These are phyloP conservation scores for Mus minutoides DNA, from an alignment of 2,797 vertebrate genomes.

Conservation along the genomic window DNA sequence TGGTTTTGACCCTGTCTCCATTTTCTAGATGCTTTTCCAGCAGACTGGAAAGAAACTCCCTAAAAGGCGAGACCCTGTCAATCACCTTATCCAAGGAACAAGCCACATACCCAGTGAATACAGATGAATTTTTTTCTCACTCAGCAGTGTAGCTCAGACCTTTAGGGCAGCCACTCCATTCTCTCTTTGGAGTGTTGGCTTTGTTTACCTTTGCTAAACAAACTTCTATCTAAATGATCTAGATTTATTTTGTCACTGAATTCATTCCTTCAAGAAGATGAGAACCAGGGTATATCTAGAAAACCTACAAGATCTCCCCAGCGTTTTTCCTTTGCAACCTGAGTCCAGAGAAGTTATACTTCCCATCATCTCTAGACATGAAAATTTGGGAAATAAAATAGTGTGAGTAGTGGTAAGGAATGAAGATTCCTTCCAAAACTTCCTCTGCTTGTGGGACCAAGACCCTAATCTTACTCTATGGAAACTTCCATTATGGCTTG, in stretches of 20 bases:
- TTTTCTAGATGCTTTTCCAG: neutral
- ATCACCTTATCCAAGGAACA: neutral
- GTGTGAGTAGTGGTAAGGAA: too few species aligned
- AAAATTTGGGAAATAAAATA: neutral
- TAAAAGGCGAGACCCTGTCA: neutral
- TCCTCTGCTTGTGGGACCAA: neutral
- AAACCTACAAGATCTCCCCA: neutral
- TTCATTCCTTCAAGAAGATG: neutral
- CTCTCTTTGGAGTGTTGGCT: neutral
- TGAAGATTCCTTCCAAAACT: neutral
- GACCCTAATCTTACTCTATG: neutral
- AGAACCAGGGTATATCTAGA: neutral
- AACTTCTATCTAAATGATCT: neutral
- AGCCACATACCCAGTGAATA: neutral
- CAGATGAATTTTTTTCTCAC: neutral
- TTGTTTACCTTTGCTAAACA: neutral
- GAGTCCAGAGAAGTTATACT: neutral
- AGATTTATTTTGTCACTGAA: neutral
- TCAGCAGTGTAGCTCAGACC: too few species aligned
- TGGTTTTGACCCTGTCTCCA: neutral
- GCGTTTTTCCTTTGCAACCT: neutral
- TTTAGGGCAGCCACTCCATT: neutral
- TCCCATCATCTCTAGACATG: neutral
- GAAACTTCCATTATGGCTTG: neutral
- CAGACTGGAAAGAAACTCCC: neutral